Conservation (phyloP, 1,140 invertebrate genomes). For the Drosophila leontia region DNA sequence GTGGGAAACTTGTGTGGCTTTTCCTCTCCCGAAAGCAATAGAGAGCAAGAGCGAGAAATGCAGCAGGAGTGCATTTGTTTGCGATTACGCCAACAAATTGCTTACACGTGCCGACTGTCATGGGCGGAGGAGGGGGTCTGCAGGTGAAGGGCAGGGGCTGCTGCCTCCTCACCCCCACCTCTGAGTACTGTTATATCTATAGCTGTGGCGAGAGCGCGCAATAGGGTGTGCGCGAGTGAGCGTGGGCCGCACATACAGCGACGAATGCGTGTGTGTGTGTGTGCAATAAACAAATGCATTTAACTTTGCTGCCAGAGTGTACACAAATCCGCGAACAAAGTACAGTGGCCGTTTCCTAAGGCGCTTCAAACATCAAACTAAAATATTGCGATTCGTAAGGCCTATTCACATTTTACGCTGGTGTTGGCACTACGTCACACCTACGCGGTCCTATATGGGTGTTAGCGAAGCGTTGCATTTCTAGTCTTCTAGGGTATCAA, state of each 20-base stretch:
- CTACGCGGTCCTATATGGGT: neutral
- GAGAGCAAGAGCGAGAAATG: constrained; percentile 29
- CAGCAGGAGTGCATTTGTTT: constrained; percentile 60
- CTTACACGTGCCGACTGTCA: constrained; percentile 73
- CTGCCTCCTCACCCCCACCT: neutral
- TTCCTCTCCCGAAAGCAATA: constrained; percentile 8
- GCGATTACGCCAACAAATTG: constrained; percentile 76
- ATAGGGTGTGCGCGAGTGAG: constrained; percentile 14
- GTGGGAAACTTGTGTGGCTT: constrained; percentile 19
- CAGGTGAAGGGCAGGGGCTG: constrained; percentile 2
- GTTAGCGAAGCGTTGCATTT: constrained; percentile 3
- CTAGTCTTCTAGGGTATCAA: constrained; percentile 8
- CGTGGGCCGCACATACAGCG: constrained; percentile 22
- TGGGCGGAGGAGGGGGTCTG: constrained; percentile 10
- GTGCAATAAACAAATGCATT: constrained; percentile 67
- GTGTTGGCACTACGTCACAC: neutral
- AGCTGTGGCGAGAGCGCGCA: neutral
- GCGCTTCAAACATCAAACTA: constrained; percentile 12
- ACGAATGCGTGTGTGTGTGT: constrained; percentile 29
- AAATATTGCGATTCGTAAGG: neutral
- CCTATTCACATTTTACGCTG: neutral
- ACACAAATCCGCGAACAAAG: constrained; percentile 18
- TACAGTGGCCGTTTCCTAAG: constrained; percentile 19
- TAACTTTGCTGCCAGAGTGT: constrained; percentile 39
- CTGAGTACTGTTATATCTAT: constrained; percentile 18